Base-by-base conservation (phyloP, 1,140 invertebrate genomes). In the Zaprionus vittiger region DNA sequence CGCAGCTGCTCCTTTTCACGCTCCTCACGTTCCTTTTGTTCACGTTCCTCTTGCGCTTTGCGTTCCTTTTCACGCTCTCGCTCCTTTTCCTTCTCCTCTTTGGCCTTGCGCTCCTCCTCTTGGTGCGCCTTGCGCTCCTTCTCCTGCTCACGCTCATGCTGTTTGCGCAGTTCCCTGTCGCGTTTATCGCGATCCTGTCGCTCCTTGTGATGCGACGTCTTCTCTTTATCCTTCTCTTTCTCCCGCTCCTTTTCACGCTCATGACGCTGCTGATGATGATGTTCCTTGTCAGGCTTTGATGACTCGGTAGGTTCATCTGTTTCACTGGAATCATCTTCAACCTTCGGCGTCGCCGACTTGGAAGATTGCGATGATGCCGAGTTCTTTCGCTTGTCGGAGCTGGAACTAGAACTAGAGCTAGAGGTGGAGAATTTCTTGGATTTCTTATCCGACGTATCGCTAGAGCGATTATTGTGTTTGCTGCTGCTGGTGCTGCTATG, bases 1-100 rank as follows among this genome's bases (percentile, higher is more conserved):
- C 38, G 38, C 38, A 41, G 15, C 38, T 41, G 31, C 31, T 34
- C 31, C 9, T 11, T 34, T 12, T 41, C 38, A 77, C 93, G 66
- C 63, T 84, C 81, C 77, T 94, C 93, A 2, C 89, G 64, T 90
- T 93, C 93, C 75, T 93, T 74, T 64, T 92, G 74, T 41, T 81
- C 76, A 1, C 63, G 60, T 2, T 81, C 76, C 28, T 76, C 92
- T 79, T 71, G 91, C 54, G 93, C 93, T 12, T 91, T 60, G 20
- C 91, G 80, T 57, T 93, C 93, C 68, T 70, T 66, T 71, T 93
- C 83, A 7, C 70, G 14, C 62, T 69, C 31, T 41, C 76, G 93
- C 44, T 93, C 91, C 66, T 91, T 92, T 84, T 94, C 81, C 62
- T 93, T 87, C 87, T 74, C 83, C 80, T 93, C 76, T 65, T 87